Base-by-base conservation (phyloP, 2,113 vertebrate species). In the Rhinogobius similis region DNA sequence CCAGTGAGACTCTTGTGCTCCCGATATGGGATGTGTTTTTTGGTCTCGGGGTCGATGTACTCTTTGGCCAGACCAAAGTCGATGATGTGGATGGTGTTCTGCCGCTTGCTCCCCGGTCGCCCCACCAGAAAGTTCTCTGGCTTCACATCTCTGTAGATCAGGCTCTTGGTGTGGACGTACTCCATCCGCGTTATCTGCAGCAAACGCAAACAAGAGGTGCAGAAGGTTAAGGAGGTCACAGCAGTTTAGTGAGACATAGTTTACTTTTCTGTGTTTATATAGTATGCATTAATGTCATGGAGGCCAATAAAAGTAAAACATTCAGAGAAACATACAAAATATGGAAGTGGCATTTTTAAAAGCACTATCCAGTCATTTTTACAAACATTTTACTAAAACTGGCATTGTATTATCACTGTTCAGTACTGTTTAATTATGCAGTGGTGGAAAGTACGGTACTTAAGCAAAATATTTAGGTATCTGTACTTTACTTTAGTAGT, bases 61-160 rank as follows among this genome's bases (percentile, higher is more conserved):
- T 99, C 97, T 95, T 99, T 99, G 94, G 97, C 97, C 92, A 99
- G 93, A 90, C 97, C 97, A 80, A 99, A 99, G 93, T 99, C 97
- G 1, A 99, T 99, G 87, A 99, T 99, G 94, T 99, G 97, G 90
- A 99, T 96, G 82, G 96, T 96, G 86, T 98, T 95, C 84, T 99
- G 97, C 82, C 96, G 90, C 89, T 96, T 97, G 91, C 93, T 96
- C 66, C 97, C 97, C 0, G 97, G 97, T 55, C 97, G 94, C 56
- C 97, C 97, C 78, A 99, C 95, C 86, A 99, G 91, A 89, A 99
- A 99, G 92, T 99, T 99, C 87, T 99, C 97, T 0, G 97, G 97
- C 90, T 99, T 99, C 78, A 99, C 97, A 0, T 99, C 97, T 56
- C 97, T 93, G 91, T 99, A 99, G 87, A 99, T 98, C 86, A 99